phyloP scores from a whole-genome alignment of 1,140 invertebrate genomes.

The Euwallacea similis region DNA sequence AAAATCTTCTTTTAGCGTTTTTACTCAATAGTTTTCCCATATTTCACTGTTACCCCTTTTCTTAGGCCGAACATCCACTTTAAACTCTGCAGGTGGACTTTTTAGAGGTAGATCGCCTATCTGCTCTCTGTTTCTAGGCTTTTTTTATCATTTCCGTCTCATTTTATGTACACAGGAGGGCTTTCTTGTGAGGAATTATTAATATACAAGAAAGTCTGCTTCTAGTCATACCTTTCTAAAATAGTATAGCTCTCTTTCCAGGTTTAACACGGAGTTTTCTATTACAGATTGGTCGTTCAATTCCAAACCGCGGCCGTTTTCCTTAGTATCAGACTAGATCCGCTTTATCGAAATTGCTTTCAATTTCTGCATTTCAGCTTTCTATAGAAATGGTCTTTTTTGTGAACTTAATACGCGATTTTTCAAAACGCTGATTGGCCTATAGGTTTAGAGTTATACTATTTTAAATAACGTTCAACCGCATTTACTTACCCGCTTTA shows the following conservation, averaged over 20 bases:
- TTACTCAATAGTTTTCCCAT: too few species aligned
- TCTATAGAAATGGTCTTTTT: background rate
- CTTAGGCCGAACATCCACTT: slow-evolving; percentile 50
- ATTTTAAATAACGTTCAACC: slow-evolving; percentile 30
- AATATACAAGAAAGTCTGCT: background rate
- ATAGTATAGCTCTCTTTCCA: slow-evolving; percentile 39
- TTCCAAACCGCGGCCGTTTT: slow-evolving; percentile 65
- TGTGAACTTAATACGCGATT: too few species aligned
- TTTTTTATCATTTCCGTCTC: slow-evolving; percentile 18
- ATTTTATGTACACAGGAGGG: too few species aligned
- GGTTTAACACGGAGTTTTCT: slow-evolving; percentile 51
- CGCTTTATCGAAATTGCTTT: too few species aligned
- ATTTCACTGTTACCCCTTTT: background rate
- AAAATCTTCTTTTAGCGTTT: too few species aligned
- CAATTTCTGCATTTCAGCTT: slow-evolving; percentile 6
- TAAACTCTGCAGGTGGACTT: slow-evolving; percentile 49
- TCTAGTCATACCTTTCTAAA: slow-evolving; percentile 25
- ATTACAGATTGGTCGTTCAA: slow-evolving; percentile 69
- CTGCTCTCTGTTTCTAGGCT: slow-evolving; percentile 27
- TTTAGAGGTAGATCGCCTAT: slow-evolving; percentile 52
- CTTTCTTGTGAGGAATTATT: too few species aligned
- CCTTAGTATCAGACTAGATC: slow-evolving; percentile 59
- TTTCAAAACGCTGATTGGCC: slow-evolving; percentile 11
- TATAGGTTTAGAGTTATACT: slow-evolving; percentile 30
- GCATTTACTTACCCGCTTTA: slow-evolving; percentile 1